Evolutionary conservation across 2,888 invertebrate species (phyloP).

Genomic region (Rhimphoctona megacephalus): DNA sequence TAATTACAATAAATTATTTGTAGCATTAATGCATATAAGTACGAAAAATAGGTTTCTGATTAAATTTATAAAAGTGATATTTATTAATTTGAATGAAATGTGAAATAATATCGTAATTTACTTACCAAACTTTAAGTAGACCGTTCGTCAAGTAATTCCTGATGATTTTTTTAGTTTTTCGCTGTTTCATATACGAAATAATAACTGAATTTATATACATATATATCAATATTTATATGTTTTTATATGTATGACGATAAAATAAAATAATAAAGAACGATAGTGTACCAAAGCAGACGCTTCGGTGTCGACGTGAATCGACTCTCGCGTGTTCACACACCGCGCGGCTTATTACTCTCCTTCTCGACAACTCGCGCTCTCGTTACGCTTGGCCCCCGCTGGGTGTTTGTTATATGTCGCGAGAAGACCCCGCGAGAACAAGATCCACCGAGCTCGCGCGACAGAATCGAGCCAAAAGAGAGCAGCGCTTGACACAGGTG

Average conservation of each 20-base stretch:
- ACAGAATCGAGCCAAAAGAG: constrained; percentile 73
- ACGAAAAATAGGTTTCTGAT: neutral
- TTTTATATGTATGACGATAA: neutral
- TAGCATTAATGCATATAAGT: neutral
- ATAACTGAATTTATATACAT: neutral
- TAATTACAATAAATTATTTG: neutral
- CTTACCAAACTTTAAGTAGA: constrained; percentile 42
- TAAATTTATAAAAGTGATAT: neutral
- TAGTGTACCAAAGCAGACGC: constrained; percentile 40
- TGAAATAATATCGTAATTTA: constrained; percentile 24
- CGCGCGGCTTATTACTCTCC: constrained; percentile 18
- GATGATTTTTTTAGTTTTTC: neutral
- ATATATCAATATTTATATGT: neutral
- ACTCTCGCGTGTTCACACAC: constrained; percentile 31
- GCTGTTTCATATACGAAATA: neutral
- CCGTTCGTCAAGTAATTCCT: constrained; percentile 12
- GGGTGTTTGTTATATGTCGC: constrained; percentile 61
- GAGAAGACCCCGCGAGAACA: constrained; percentile 66
- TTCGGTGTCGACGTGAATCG: constrained; percentile 23
- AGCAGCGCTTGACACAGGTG: constrained; percentile 81
- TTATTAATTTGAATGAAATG: neutral
- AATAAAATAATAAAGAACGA: neutral
- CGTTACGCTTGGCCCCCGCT: constrained; percentile 29
- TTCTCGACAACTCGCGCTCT: constrained; percentile 36
- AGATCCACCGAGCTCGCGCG: constrained; percentile 75